Base-by-base conservation (phyloP, 2,888 invertebrate genomes). In the Drosophila yooni region DNA sequence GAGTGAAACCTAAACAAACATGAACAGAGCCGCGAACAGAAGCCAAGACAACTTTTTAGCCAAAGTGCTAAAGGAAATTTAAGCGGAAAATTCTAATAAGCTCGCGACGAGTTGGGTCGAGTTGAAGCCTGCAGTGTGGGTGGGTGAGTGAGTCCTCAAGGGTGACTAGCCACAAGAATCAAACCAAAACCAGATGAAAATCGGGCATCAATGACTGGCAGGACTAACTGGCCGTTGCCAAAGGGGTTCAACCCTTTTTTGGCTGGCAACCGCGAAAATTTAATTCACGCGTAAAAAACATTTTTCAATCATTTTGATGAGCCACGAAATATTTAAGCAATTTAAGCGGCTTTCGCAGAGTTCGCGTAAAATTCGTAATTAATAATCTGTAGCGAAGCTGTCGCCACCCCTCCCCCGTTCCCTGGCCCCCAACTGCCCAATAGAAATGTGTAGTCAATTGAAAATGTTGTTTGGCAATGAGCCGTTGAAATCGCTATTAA, bases 291-390 rank as follows among this genome's bases (percentile, higher is more conserved):
- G 81, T 71, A 84, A 88, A 79, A 81, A 82, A 82, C 78, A 80
- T 78, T 81, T 82, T 89, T 90, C 85, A 83, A 90, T 89, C 88
- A 85, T 89, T 91, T 81, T 85, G 90, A 90, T 86, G 90, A 85
- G 90, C 91, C 85, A 72, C 86, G 74, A 83, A 91, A 88, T 89
- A 88, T 88, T 88, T 81, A 29, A 82, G 75, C 83, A 86, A 88
- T 91, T 85, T 90, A 89, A 91, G 89, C 89, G 81, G 89, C 89
- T 91, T 88, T 87, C 67, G 54, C 36, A 57, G 56, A 67, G 52
- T 67, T 72, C 71, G 91, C 82, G 79, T 86, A 89, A 91, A 85
- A 91, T 90, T 92, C 90, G 87, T 92, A 91, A 92, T 91, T 91
- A 91, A 91, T 91, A 91, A 92, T 92, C 90, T 91, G 91, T 81